These are phyloP conservation scores for Malthinus seriepunctatus DNA, from an alignment of 2,888 invertebrate genomes.

Conservation along the genomic window DNA sequence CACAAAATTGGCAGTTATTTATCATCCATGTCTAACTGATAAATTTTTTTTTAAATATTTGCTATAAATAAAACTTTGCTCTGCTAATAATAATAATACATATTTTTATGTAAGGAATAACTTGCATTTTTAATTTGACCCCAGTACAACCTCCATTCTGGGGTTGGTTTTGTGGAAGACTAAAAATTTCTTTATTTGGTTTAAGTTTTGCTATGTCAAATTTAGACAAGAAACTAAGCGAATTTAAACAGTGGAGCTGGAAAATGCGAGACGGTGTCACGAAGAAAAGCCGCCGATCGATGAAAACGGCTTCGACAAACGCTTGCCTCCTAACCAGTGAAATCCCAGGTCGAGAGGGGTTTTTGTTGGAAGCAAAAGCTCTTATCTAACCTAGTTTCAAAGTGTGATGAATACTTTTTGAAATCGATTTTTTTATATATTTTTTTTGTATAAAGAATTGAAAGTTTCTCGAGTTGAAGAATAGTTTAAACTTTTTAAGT, in stretches of 20 bases:
- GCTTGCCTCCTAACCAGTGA: conserved; percentile 30
- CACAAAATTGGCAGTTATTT: no score
- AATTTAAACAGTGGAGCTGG: conserved; percentile 14
- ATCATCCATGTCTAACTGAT: no score
- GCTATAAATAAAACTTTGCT: no score
- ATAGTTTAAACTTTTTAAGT: no score
- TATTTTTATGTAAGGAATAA: no score
- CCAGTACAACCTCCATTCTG: no score
- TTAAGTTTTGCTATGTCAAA: conserved; percentile 21
- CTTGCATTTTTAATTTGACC: no score
- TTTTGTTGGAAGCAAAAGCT: conserved; percentile 18
- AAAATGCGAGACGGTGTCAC: conserved; percentile 32
- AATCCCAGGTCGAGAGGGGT: conserved; percentile 25
- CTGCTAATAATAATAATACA: no score
- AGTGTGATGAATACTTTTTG: conserved; percentile 11
- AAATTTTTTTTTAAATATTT: no score
- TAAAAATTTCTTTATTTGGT: no score
- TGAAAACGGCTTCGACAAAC: conserved; percentile 37
- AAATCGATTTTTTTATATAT: neutral
- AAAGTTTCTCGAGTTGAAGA: no score
- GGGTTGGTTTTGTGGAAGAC: no score
- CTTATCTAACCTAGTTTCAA: conserved; percentile 20
- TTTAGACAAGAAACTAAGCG: conserved; percentile 20
- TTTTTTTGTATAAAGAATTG: neutral
- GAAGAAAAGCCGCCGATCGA: conserved; percentile 33